Evolutionary conservation across 2,888 invertebrate genomes (phyloP), one percentile per base, ranked within the genome.

Genomic region (Heliconius erato): DNA sequence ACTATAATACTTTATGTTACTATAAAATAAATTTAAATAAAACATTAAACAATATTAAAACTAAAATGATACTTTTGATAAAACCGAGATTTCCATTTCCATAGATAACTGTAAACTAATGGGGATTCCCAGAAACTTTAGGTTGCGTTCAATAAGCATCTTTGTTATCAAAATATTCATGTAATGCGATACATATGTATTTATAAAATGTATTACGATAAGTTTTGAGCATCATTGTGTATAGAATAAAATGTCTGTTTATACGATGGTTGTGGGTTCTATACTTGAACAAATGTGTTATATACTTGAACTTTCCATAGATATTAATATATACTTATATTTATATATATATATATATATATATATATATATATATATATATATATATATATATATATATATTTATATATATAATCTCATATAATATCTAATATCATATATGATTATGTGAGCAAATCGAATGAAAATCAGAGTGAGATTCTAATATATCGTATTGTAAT

Each of bases 141-240:
- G 16, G 44, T n/a, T 72, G 44, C 72, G 72, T 44, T 72, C 44
- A 72, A 72, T 72, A 72, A 71, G 6, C 72, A 14, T 49, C 44
- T 26, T 44, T 72, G 26, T 72, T 40, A 44, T 72, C 7, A 44
- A 26, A n/a, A n/a, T 63, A 63, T 59, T 59, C 11, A 23, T 19
- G 63, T n/a, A 63, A 63, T 54, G 63, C 3, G 11, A 63, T 63
- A 40, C 40, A 63, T 63, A 54, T 19, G 7, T 54, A n/a, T n/a
- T n/a, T 63, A 63, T 63, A n/a, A 54, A 54, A 54, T 54, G 4
- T 54, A 54, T 19, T 54, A 63, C 63, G 63, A 63, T n/a, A 3
- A 63, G 11, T 63, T 63, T n/a, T n/a, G n/a, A n/a, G 9, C n/a
- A n/a, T 4, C n/a, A 63, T 63, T n/a, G 11, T 63, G 63, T 63